phyloP scores from a whole-genome alignment of 2,113 vertebrate species.

The Theropithecus gelada region DNA sequence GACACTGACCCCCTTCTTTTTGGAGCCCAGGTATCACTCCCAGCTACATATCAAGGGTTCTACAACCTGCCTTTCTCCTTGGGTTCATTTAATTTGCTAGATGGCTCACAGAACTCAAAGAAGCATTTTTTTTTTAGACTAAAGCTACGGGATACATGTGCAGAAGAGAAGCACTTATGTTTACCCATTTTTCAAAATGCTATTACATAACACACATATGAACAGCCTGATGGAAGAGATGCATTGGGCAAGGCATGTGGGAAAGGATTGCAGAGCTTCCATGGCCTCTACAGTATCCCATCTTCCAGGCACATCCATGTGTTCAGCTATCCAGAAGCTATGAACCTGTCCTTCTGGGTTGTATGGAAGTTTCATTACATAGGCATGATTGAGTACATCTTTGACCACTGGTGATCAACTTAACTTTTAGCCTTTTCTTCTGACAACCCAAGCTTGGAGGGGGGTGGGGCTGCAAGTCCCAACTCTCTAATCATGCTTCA shows the following conservation, averaged over 20 bases:
- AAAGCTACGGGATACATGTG: background rate
- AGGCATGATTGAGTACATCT: background rate
- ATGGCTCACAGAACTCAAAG: background rate
- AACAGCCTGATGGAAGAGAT: background rate
- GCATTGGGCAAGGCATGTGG: background rate
- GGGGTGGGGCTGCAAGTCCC: background rate
- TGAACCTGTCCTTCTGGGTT: background rate
- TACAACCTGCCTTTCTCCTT: background rate
- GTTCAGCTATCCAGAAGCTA: background rate
- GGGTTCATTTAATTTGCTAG: background rate
- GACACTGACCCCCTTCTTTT: background rate
- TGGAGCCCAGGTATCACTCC: background rate
- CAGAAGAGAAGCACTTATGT: background rate
- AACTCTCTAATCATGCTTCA: background rate
- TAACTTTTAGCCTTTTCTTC: background rate
- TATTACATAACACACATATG: background rate
- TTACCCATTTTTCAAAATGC: background rate
- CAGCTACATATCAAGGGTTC: background rate
- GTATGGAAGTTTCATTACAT: background rate
- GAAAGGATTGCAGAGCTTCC: background rate
- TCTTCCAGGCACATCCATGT: background rate
- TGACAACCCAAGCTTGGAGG: background rate
- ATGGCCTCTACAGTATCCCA: background rate
- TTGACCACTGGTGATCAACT: too few species aligned
- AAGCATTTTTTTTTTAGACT: background rate